A percentile compares a stretch with the other conserved stretches of the same genome.
Conservation (phyloP, 2,797 vertebrate species). For the Fundulus diaphanus region DNA sequence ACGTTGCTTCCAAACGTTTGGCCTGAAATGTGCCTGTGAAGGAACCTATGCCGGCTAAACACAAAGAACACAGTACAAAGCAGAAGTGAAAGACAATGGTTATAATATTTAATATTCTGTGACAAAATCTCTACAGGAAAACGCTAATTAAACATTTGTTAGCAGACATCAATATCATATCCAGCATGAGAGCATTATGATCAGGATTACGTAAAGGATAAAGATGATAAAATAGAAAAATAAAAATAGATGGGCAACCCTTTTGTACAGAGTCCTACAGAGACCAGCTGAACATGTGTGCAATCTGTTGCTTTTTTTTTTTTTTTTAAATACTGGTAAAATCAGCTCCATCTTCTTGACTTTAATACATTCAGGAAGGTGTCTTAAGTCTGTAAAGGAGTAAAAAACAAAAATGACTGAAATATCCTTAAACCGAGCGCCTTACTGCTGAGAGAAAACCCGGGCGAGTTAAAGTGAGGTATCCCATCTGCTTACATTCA, state of each 20-base stretch:
- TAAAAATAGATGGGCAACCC: constrained; percentile 38
- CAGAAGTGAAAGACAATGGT: constrained; percentile 62
- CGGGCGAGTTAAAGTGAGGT: constrained; percentile 40
- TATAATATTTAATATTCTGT: constrained; percentile 85
- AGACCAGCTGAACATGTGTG: constrained; percentile 56
- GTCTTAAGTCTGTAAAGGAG: not conserved
- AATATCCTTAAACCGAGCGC: constrained; percentile 10
- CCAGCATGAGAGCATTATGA: constrained; percentile 76
- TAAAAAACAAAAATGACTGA: constrained; percentile 23
- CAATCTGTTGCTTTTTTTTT: constrained; percentile 56
- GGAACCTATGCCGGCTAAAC: constrained; percentile 4
- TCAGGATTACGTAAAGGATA: constrained; percentile 61
- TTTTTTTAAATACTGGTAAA: constrained; percentile 28
- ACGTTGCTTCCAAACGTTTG: not conserved
- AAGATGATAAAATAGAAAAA: constrained; percentile 55
- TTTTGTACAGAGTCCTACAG: constrained; percentile 39
- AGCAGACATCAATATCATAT: constrained; percentile 82
- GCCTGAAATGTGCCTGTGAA: not conserved
- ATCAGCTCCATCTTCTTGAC: constrained; percentile 36
- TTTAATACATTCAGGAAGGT: constrained; percentile 72
- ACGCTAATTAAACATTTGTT: constrained; percentile 79
- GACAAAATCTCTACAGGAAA: constrained; percentile 82
- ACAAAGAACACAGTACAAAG: constrained; percentile 23
- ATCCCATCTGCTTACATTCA: constrained; percentile 21
- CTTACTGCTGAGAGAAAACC: constrained; percentile 30